Percentiles rank a stretch among this genome's conserved stretches.
phyloP scores from a whole-genome alignment of 2,113 vertebrate genomes.

The Himantopus leucocephalus region DNA sequence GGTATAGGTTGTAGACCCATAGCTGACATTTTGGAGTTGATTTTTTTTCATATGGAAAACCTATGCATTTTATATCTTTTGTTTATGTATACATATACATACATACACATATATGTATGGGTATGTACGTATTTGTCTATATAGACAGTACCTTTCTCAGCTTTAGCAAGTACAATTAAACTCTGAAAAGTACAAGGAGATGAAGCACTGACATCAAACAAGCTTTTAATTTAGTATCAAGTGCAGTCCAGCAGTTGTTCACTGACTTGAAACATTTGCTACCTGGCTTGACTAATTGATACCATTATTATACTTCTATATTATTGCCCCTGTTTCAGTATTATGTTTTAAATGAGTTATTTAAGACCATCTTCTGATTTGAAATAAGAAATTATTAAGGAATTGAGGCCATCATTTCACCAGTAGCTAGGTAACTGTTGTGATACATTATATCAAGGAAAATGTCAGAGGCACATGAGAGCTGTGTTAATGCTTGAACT shows the following conservation, averaged over 20 bases:
- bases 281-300: conserved; percentile 50
- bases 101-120: not conserved
- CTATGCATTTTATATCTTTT: not conserved
- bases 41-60: not conserved
- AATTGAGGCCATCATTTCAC: not conserved
- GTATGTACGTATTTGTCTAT: accelerated
- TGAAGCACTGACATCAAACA: conserved; percentile 24
- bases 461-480: not conserved
- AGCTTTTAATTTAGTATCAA: conserved; percentile 51
- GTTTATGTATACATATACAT: not conserved
- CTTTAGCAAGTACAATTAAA: conserved; percentile 19
- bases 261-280: conserved; percentile 57
- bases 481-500: not conserved
- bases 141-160: not conserved
- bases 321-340: conserved; percentile 11
- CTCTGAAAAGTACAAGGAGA: conserved; percentile 13
- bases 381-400: not conserved
- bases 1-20: not conserved
- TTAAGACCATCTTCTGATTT: not conserved
- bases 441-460: not conserved
- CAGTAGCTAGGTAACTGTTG: not conserved
- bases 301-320: not conserved
- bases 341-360: not conserved
- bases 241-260: conserved; percentile 21
- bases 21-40: not conserved